Conservation (phyloP, 2,113 vertebrate genomes). For the Cygnus buccinator region DNA sequence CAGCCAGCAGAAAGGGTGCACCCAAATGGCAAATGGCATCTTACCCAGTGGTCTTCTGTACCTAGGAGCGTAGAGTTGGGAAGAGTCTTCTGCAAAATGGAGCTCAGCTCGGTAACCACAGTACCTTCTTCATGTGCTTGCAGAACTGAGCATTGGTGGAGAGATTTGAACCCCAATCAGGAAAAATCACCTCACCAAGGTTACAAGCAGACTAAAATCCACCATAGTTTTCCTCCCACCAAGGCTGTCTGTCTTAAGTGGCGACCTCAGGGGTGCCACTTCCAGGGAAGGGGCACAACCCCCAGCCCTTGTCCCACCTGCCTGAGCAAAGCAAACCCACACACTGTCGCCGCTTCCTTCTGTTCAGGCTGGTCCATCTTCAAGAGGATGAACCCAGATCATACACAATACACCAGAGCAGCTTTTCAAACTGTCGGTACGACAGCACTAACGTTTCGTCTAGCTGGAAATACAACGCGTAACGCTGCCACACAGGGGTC, state of each 20-base stretch:
- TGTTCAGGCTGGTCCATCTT: background rate
- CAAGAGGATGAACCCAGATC: background rate
- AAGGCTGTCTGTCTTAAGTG: background rate
- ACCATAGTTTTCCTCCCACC: background rate
- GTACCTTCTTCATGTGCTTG: accelerated
- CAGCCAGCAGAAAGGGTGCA: background rate
- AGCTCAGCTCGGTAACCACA: background rate
- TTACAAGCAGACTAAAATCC: background rate
- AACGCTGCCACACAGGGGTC: background rate
- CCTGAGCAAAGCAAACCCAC: background rate
- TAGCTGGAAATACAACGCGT: background rate
- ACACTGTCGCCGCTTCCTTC: background rate
- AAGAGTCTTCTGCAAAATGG: background rate
- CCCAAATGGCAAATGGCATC: background rate
- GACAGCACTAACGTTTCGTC: accelerated
- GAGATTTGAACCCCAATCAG: background rate
- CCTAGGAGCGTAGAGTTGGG: background rate
- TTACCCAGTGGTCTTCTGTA: background rate
- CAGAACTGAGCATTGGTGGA: background rate
- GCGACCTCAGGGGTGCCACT: accelerated
- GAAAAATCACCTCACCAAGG: background rate
- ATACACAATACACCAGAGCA: background rate
- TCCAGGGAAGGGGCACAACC: background rate
- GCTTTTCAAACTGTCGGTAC: background rate
- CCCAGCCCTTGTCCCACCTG: background rate